A percentile compares a stretch with the other conserved stretches of the same genome.
These are phyloP conservation scores for Agriopis marginaria DNA, from an alignment of 2,888 invertebrate genomes.

Conservation along the genomic window DNA sequence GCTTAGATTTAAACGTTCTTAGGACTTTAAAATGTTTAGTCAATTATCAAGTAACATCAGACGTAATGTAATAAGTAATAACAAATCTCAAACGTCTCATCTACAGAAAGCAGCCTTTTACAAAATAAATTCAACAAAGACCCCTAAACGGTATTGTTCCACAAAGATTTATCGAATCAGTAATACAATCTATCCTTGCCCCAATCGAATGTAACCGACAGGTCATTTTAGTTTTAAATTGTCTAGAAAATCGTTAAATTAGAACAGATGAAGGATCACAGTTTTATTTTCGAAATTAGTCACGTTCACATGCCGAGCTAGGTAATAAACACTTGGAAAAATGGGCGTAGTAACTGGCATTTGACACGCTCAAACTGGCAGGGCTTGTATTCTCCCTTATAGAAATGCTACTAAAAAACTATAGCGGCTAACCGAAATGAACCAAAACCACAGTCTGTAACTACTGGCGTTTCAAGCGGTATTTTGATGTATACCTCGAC, in stretches of 20 bases:
- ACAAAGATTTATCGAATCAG: constrained; percentile 38
- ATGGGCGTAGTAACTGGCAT: background rate
- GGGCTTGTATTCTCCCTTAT: background rate
- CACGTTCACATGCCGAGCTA: constrained; percentile 25
- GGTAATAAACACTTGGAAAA: background rate
- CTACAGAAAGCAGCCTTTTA: background rate
- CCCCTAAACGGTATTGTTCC: constrained; percentile 30
- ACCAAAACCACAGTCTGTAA: too few species aligned
- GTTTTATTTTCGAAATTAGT: constrained; percentile 39
- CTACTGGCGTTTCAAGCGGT: too few species aligned
- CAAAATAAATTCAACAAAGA: constrained; percentile 24
- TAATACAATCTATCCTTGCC: constrained; percentile 34
- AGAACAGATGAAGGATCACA: constrained; percentile 33
- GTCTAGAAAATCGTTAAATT: constrained; percentile 35
- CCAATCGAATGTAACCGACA: constrained; percentile 35
- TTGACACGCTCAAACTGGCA: constrained; percentile 2
- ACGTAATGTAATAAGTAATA: background rate
- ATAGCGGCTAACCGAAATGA: background rate
- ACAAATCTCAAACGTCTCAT: constrained; percentile 3
- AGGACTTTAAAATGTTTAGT: background rate
- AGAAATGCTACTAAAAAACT: background rate
- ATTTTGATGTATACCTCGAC: too few species aligned
- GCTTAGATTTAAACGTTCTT: too few species aligned
- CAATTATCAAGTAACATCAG: background rate
- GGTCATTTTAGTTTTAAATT: constrained; percentile 36